Base-by-base conservation (phyloP, 2,113 vertebrate species). In the Calonectris borealis region DNA sequence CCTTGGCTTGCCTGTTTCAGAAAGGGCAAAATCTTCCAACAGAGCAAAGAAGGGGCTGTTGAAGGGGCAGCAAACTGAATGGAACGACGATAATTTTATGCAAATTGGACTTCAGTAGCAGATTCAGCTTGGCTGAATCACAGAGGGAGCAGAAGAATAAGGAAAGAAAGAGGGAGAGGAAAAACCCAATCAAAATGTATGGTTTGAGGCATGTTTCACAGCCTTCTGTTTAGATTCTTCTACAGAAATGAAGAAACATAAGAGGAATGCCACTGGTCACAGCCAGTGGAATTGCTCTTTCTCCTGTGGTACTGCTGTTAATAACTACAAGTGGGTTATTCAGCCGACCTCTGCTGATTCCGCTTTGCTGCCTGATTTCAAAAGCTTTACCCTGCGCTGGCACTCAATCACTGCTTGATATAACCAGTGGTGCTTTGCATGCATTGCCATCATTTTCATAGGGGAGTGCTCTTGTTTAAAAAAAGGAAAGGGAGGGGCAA, bases 341-440 rank as follows among this genome's bases (percentile, higher is more conserved):
- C 94, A 97, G 95, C 94, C 18, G 46, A 96, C 97, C 97, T 98
- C 94, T 97, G 97, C 96, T 96, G 95, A 95, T 98, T 98, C 91
- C 61, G 96, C 94, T 97, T 97, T 97, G 97, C 97, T 98, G 97
- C 95, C 96, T 98, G 94, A 92, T 97, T 98, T 97, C 93, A 95
- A 97, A 91, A 97, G 97, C 93, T 95, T 72, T 94, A 92, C 96
- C 94, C 96, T 88, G 66, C 3, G 13, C 93, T 94, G 94, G 83
- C 95, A 93, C 96, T 96, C 36, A 68, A 64, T 96, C 94, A 34
- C 97, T 97, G 97, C 97, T 96, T 96, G 94, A 92, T 92, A 68
- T 88, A 84, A 94, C 85, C 80, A 69, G 40, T 72, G 68, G 92
- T 51, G 97, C 85, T 97, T 93, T 95, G 96, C 94, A 85, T 97